These are phyloP conservation scores for Entelurus aequoreus DNA, from an alignment of 2,113 vertebrate genomes.

Conservation along the genomic window DNA sequence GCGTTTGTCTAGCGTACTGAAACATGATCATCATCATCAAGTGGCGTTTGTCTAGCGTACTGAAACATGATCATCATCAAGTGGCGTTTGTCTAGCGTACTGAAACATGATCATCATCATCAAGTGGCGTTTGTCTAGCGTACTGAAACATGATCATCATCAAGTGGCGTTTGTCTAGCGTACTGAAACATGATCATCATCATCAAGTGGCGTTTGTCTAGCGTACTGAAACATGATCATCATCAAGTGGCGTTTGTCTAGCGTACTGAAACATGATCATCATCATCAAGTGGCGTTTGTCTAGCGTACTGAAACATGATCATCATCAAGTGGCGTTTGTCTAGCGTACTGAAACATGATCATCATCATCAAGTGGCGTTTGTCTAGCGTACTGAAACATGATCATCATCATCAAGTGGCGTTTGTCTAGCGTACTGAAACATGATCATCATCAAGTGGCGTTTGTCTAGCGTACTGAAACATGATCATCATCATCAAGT, in stretches of 20 bases:
- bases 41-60: too few relatives aligned
- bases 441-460: not conserved
- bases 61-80: not conserved
- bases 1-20: not conserved
- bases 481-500: not conserved
- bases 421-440: not conserved
- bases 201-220: too few relatives aligned
- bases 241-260: too few relatives aligned
- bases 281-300: too few relatives aligned
- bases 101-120: not conserved
- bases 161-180: too few relatives aligned
- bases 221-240: not conserved
- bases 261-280: not conserved
- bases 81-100: too few relatives aligned
- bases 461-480: not conserved
- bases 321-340: too few relatives aligned
- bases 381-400: not conserved
- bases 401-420: not conserved
- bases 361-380: not conserved
- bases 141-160: not conserved
- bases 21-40: not conserved
- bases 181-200: not conserved
- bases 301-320: not conserved
- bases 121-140: too few relatives aligned
- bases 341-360: not conserved